These are phyloP conservation scores for Chymomyza procnemis DNA, from an alignment of 2,888 invertebrate genomes.

Conservation along the genomic window DNA sequence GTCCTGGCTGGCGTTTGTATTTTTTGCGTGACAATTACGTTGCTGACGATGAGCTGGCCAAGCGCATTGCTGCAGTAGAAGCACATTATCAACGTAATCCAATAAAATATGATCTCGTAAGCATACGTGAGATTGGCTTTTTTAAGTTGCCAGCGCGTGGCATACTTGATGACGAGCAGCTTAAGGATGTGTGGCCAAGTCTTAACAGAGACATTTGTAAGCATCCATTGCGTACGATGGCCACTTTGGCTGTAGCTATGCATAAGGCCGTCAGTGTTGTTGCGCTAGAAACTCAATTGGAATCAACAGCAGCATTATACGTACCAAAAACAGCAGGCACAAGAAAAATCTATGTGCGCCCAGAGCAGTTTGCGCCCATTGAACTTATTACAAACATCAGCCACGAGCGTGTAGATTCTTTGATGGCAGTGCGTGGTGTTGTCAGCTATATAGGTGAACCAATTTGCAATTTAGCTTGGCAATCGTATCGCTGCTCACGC, in stretches of 20 bases:
- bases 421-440: conserved; percentile 90
- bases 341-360: conserved; percentile 79
- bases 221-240: conserved; percentile 84
- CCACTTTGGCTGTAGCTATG: conserved; percentile 87
- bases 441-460: conserved; percentile 89
- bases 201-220: conserved; percentile 81
- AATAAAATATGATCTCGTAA: conserved; percentile 49
- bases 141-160: conserved; percentile 80
- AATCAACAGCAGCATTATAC: conserved; percentile 38
- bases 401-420: conserved; percentile 81
- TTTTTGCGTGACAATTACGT: conserved; percentile 83
- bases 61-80: conserved; percentile 80
- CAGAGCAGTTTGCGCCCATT: conserved; percentile 83
- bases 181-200: conserved; percentile 82
- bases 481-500: conserved; percentile 82
- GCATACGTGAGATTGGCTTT: conserved; percentile 49
- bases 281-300: conserved; percentile 19
- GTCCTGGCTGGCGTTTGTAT: conserved; percentile 88
- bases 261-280: conserved; percentile 48
- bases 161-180: conserved; percentile 81
- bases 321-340: conserved; percentile 39
- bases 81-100: conserved; percentile 79
- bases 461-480: conserved; percentile 85
- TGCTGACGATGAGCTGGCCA: conserved; percentile 79
- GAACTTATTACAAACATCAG: conserved; percentile 78